A percentile compares a stretch with the other conserved stretches of the same genome.
Conservation (phyloP, 2,888 invertebrate species). For the Caenorhabditis zanzibari region DNA sequence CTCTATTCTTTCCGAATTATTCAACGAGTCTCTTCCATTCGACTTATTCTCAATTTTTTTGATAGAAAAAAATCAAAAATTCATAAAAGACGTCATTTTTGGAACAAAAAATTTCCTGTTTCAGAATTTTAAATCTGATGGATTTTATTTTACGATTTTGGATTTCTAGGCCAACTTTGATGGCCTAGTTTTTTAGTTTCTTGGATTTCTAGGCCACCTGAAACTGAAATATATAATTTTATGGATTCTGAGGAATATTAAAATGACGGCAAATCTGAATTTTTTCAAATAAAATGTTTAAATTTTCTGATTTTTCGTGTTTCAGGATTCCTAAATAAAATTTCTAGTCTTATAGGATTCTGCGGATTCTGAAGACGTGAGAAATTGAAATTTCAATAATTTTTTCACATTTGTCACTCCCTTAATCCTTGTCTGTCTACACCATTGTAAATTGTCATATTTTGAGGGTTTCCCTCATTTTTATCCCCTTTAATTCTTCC, state of each 20-base stretch:
- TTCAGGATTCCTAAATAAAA: too few species aligned
- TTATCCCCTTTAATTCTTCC: background rate
- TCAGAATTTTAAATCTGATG: background rate
- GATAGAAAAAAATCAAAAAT: background rate
- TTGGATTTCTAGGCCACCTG: too few species aligned
- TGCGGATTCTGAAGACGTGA: background rate
- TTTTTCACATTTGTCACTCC: background rate
- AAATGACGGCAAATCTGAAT: too few species aligned
- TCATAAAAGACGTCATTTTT: background rate
- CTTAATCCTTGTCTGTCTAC: conserved; percentile 1
- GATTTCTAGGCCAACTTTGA: too few species aligned
- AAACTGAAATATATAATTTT: too few species aligned
- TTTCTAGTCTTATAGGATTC: too few species aligned
- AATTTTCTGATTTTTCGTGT: too few species aligned
- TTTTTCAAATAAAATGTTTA: too few species aligned
- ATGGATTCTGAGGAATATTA: too few species aligned
- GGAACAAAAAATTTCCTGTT: background rate
- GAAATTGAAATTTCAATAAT: background rate
- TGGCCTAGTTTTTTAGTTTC: too few species aligned
- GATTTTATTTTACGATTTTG: too few species aligned
- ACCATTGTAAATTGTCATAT: background rate
- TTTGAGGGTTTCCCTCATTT: background rate
- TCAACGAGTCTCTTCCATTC: background rate
- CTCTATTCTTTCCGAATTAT: background rate
- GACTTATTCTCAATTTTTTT: background rate